Conservation (phyloP, 2,888 invertebrate species). For the Argyresthia goedartella region DNA sequence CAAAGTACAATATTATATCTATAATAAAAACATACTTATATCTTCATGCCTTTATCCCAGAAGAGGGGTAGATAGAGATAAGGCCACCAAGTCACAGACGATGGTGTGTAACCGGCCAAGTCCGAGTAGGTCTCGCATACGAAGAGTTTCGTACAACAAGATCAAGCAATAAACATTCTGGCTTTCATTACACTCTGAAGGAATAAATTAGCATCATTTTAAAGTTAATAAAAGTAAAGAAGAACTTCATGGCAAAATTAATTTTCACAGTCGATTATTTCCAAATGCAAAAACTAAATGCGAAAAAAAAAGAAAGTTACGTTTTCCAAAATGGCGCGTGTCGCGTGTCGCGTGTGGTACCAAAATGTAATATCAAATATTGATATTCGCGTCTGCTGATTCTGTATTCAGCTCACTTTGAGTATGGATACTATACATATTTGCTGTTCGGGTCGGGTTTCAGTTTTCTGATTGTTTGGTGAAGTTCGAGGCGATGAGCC, state of each 20-base stretch:
- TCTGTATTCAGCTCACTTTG: conserved; percentile 54
- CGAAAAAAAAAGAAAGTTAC: neutral
- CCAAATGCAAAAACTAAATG: neutral
- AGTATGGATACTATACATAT: conserved; percentile 32
- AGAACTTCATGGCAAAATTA: too few species aligned
- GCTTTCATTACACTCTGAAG: too few species aligned
- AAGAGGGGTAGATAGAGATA: too few species aligned
- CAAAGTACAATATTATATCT: neutral
- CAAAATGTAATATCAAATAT: conserved; percentile 69
- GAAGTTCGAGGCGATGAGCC: neutral
- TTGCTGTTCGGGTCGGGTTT: conserved; percentile 37
- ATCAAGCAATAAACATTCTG: too few species aligned
- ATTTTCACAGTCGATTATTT: neutral
- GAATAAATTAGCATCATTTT: too few species aligned
- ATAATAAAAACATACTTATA: too few species aligned
- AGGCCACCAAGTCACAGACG: too few species aligned
- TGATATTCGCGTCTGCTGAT: conserved; percentile 55
- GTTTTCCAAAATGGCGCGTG: neutral
- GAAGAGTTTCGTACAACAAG: too few species aligned
- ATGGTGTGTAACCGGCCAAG: too few species aligned
- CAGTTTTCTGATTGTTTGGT: conserved; percentile 26
- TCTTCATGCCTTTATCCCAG: too few species aligned
- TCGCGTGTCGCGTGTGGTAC: neutral
- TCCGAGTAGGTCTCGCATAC: too few species aligned
- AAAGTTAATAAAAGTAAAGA: too few species aligned